Evolutionary conservation across 2,888 invertebrate species (phyloP).

Genomic region (Cybosia mesomella): DNA sequence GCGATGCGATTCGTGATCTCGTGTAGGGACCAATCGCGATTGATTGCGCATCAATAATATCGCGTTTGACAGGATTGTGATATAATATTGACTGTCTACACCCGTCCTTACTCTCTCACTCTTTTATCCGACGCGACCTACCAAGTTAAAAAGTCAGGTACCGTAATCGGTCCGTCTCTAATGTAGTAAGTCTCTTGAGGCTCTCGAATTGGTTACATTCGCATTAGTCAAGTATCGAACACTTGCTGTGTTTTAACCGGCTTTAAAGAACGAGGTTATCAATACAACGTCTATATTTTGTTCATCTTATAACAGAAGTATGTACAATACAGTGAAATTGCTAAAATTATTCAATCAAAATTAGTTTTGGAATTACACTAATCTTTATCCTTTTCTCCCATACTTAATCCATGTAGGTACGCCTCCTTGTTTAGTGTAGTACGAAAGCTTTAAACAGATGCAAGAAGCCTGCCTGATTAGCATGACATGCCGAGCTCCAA

Average conservation of each 20-base stretch:
- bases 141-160: no score
- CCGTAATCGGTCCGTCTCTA: no score
- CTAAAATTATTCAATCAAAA: not conserved
- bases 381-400: not conserved
- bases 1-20: no score
- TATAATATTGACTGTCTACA: no score
- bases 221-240: not conserved
- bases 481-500: not conserved
- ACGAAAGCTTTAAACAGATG: not conserved
- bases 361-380: not conserved
- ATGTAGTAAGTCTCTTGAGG: no score
- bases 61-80: no score
- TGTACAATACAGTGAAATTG: not conserved
- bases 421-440: not conserved
- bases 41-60: no score
- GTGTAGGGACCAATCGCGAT: no score
- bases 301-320: not conserved
- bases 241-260: not conserved
- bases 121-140: no score
- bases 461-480: no score
- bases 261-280: not conserved
- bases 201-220: not conserved
- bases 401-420: not conserved
- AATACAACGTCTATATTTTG: not conserved
- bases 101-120: no score